Percentiles rank a stretch among this genome's conserved stretches.
Conservation (phyloP, 2,888 invertebrate species). For the Callimorpha dominula region DNA sequence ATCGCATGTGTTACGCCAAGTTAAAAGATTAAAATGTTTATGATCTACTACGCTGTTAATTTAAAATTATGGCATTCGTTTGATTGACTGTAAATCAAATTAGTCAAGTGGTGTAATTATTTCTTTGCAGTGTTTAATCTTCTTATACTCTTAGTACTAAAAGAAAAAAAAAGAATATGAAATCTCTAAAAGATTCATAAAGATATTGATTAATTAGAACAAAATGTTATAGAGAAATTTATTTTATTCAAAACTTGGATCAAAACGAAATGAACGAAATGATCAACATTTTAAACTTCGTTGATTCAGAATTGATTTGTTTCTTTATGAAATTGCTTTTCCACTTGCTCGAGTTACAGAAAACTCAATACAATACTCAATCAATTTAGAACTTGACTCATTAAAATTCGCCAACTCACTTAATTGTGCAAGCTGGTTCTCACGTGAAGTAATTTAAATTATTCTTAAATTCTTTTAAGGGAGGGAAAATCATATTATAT, state of each 20-base stretch:
- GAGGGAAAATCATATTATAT: background rate
- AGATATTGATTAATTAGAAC: slow-evolving; percentile 23
- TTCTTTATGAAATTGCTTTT: slow-evolving; percentile 50
- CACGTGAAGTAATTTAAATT: slow-evolving; percentile 32
- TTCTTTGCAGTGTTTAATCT: background rate
- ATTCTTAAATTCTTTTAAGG: slow-evolving; percentile 18
- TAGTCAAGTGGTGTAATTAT: background rate
- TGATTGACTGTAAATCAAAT: background rate
- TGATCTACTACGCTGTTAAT: no score
- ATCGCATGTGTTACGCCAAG: no score
- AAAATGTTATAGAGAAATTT: slow-evolving; percentile 38
- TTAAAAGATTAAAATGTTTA: no score
- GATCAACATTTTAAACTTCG: slow-evolving; percentile 49
- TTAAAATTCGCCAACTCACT: slow-evolving; percentile 58
- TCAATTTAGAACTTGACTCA: slow-evolving; percentile 58
- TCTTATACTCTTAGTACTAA: background rate
- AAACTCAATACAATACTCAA: slow-evolving; percentile 52
- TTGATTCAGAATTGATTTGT: slow-evolving; percentile 46
- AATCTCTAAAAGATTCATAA: slow-evolving; percentile 15
- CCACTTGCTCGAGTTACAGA: slow-evolving; percentile 31
- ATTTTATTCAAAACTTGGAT: slow-evolving; percentile 37
- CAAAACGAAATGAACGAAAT: slow-evolving; percentile 52
- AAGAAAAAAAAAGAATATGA: background rate
- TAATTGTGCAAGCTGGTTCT: slow-evolving; percentile 57
- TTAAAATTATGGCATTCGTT: background rate